Evolutionary conservation across 2,888 invertebrate species (phyloP).

Genomic region (Lingula anatina): DNA sequence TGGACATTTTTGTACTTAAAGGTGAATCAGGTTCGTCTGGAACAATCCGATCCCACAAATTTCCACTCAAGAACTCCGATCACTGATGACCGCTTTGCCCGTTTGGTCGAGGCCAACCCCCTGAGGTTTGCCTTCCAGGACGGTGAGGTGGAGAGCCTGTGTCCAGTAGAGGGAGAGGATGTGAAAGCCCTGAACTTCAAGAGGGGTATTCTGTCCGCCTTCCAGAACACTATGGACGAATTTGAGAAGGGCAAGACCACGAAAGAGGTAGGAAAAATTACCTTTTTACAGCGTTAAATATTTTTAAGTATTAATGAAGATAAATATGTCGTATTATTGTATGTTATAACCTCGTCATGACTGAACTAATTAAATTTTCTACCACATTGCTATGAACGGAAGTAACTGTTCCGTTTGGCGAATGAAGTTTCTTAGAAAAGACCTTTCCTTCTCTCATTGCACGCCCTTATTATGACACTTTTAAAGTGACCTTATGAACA

Average conservation of each 20-base stretch:
- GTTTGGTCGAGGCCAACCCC: constrained; percentile 65
- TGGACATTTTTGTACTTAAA: constrained; percentile 14
- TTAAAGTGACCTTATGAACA: too few relatives aligned
- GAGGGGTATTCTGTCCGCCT: constrained; percentile 77
- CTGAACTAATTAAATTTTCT: too few relatives aligned
- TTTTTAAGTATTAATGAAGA: too few relatives aligned
- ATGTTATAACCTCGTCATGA: too few relatives aligned
- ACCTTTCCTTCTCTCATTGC: too few relatives aligned
- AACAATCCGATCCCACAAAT: constrained; percentile 37
- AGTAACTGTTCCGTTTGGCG: too few relatives aligned
- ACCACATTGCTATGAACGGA: too few relatives aligned
- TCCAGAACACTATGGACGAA: constrained; percentile 81
- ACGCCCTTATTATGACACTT: too few relatives aligned
- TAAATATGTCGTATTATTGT: too few relatives aligned
- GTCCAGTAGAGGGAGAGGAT: constrained; percentile 73
- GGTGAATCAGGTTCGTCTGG: constrained; percentile 44
- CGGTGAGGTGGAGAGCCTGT: constrained; percentile 73
- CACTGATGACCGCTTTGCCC: constrained; percentile 23
- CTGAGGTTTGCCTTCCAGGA: constrained; percentile 73
- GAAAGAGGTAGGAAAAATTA: constrained; percentile 20
- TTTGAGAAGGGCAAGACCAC: constrained; percentile 62
- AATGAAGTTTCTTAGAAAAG: too few relatives aligned
- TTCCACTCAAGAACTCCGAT: constrained; percentile 3
- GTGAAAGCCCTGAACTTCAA: constrained; percentile 83
- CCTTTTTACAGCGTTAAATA: too few relatives aligned